phyloP scores from a whole-genome alignment of 2,113 vertebrate species.

The Pseudonaja textilis region DNA sequence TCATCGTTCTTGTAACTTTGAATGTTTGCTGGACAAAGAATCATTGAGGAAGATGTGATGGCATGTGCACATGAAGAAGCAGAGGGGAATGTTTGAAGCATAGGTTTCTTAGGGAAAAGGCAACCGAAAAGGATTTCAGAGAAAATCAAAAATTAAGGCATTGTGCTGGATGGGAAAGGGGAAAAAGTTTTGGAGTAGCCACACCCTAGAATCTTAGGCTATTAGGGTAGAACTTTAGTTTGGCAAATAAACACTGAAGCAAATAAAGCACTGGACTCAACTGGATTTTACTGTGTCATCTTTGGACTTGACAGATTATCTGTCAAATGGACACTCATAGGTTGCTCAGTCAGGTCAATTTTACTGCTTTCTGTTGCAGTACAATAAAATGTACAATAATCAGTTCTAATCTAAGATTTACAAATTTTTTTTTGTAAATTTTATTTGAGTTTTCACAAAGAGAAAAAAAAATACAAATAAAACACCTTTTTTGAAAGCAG shows the following conservation, averaged over 20 bases:
- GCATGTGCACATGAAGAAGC: background rate
- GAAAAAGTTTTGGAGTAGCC: background rate
- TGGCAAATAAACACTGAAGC: background rate
- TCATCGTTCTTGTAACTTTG: background rate
- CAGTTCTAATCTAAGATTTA: background rate
- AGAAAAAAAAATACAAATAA: no score
- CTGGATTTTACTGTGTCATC: background rate
- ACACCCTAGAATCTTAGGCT: background rate
- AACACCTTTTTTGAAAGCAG: no score
- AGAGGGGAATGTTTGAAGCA: background rate
- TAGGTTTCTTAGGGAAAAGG: background rate
- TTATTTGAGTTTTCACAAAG: no score
- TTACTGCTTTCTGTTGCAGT: rapidly evolving
- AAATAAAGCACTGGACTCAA: background rate
- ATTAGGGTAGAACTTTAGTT: background rate
- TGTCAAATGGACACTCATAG: background rate
- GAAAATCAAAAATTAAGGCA: background rate
- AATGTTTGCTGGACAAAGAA: background rate
- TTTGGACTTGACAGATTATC: background rate
- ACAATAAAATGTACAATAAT: background rate
- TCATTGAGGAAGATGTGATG: background rate
- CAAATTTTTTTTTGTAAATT: background rate
- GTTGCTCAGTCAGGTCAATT: background rate
- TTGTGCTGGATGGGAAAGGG: background rate
- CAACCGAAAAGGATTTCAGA: background rate